Percentiles rank a stretch among this genome's conserved stretches.
phyloP scores from a whole-genome alignment of 2,888 invertebrate species.

The Abrostola tripartita region DNA sequence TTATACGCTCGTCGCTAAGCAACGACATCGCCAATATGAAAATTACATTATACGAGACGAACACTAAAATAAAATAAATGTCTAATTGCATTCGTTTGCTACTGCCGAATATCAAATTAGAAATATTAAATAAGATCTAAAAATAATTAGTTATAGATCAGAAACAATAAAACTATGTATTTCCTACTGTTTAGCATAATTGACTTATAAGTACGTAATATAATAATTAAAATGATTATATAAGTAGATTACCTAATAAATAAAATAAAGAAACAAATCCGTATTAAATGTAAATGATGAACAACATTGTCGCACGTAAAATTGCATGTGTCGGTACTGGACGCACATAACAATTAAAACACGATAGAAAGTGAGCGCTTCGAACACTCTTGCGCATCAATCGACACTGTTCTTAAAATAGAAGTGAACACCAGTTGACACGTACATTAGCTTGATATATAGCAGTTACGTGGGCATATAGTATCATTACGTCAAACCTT shows the following conservation, averaged over 20 bases:
- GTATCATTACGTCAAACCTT: constrained; percentile 24
- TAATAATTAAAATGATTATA: no score
- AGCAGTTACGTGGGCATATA: constrained; percentile 53
- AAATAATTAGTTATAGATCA: no score
- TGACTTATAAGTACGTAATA: no score
- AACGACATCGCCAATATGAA: no score
- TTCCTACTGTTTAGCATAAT: no score
- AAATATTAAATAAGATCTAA: no score
- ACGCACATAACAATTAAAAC: constrained; percentile 87
- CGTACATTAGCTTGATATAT: constrained; percentile 71
- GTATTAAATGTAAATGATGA: constrained; percentile 76
- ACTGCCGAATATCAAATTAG: no score
- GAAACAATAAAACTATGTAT: no score
- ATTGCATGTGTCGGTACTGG: constrained; percentile 80
- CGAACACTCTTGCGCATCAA: constrained; percentile 73
- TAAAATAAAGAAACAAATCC: constrained; percentile 60
- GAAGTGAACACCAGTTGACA: constrained; percentile 77
- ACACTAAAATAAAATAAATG: no score
- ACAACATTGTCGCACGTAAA: constrained; percentile 85
- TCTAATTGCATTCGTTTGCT: no score
- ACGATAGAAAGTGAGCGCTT: constrained; percentile 84
- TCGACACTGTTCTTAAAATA: constrained; percentile 75
- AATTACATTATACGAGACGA: no score
- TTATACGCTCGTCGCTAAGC: no score
- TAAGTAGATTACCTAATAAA: constrained; percentile 10